Percentiles rank a stretch among this genome's conserved stretches.
phyloP scores from a whole-genome alignment of 37 sponge, comb jelly and placozoan genomes.

The Halisarca cf. caerulea region DNA sequence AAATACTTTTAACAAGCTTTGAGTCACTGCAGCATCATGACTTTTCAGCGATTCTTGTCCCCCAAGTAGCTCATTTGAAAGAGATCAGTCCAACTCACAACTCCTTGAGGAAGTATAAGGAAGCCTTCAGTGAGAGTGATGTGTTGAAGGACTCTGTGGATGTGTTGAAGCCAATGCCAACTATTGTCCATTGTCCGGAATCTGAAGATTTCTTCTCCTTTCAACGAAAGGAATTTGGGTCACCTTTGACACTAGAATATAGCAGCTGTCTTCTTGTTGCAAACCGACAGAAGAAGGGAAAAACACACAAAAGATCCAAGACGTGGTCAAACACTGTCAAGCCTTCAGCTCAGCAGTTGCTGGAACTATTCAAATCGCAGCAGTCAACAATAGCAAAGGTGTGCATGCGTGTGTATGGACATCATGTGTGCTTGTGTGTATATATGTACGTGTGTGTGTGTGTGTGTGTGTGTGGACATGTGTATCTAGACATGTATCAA shows the following conservation, averaged over 20 bases:
- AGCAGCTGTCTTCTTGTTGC: constrained; percentile 24
- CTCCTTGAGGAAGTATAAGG: not conserved
- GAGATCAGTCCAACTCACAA: constrained; percentile 30
- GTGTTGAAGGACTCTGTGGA: not conserved
- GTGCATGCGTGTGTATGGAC: not conserved
- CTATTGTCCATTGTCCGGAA: not conserved
- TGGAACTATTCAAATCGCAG: constrained; percentile 65
- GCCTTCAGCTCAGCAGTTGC: not conserved
- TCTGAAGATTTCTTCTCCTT: constrained; percentile 39
- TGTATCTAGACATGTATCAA: no score
- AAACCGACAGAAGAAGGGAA: constrained; percentile 1
- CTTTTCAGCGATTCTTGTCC: constrained; percentile 60
- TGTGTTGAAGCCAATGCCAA: not conserved
- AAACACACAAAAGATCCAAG: not conserved
- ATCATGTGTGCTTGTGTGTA: not conserved
- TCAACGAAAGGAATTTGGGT: not conserved
- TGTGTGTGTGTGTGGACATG: no score
- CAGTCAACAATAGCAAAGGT: constrained; percentile 48
- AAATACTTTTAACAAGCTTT: constrained; percentile 60
- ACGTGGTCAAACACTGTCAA: constrained; percentile 1
- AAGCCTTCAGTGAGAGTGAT: constrained; percentile 3
- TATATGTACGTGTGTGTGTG: not conserved
- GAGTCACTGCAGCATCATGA: constrained; percentile 78
- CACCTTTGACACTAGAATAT: constrained; percentile 17
- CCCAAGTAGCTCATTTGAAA: constrained; percentile 46